Conservation (phyloP, 2,797 vertebrate genomes). For the Chromobotia macracanthus region DNA sequence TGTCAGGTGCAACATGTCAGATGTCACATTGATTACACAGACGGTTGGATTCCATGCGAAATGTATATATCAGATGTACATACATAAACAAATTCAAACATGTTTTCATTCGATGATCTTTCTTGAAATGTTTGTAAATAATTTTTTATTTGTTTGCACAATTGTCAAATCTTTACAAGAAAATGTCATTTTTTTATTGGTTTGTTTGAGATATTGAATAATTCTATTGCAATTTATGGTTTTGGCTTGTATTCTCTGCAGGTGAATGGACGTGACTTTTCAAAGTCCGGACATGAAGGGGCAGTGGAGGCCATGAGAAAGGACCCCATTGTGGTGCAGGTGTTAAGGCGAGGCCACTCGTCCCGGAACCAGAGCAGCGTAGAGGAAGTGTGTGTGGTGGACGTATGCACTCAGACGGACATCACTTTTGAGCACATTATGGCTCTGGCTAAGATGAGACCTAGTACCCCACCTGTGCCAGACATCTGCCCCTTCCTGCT, state of each 20-base stretch:
- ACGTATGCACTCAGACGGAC: slow-evolving; percentile 94
- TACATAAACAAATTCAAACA: neutral
- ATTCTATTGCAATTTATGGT: neutral
- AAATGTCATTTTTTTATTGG: too few relatives aligned
- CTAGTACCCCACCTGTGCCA: slow-evolving; percentile 90
- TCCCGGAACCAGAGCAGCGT: slow-evolving; percentile 67
- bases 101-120: neutral
- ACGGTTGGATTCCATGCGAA: slow-evolving; percentile 34
- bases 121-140: neutral
- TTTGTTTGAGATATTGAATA: neutral
- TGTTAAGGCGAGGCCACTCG: slow-evolving; percentile 81
- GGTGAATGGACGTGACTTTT: slow-evolving; percentile 93
- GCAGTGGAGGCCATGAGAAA: slow-evolving; percentile 88
- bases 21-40: slow-evolving; percentile 38
- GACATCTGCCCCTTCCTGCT: slow-evolving; percentile 95
- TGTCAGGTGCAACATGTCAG: slow-evolving; percentile 49
- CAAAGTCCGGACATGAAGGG: slow-evolving; percentile 88
- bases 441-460: slow-evolving; percentile 90
- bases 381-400: slow-evolving; percentile 81
- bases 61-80: slow-evolving; percentile 16
- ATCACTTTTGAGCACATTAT: slow-evolving; percentile 97
- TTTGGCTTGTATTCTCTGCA: slow-evolving; percentile 56
- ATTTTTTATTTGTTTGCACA: neutral
- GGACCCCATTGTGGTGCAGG: slow-evolving; percentile 94
- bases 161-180: too few relatives aligned